A percentile compares a stretch with the other conserved stretches of the same genome.
Evolutionary conservation across 2,888 invertebrate species (phyloP).

Genomic region (Cybosia mesomella): DNA sequence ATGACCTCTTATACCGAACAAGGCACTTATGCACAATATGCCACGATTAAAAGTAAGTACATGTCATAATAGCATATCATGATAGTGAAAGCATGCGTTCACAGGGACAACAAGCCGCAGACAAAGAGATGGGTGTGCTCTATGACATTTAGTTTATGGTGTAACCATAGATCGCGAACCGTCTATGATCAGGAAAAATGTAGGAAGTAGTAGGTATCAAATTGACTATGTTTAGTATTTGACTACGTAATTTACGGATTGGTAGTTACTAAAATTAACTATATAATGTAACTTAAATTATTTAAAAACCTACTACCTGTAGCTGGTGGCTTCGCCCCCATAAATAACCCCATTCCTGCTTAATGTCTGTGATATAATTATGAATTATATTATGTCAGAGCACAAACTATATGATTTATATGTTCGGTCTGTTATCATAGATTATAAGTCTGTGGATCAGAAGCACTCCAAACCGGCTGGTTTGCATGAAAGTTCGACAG

Average conservation of each 20-base stretch:
- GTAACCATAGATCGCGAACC: constrained; percentile 55
- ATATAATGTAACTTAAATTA: no score
- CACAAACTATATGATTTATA: no score
- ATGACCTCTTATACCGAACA: constrained; percentile 50
- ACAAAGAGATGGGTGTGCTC: constrained; percentile 65
- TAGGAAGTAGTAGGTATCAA: constrained; percentile 50
- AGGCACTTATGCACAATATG: constrained; percentile 54
- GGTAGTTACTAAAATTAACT: neutral
- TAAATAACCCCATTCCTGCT: no score
- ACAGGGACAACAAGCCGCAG: constrained; percentile 49
- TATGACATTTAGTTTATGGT: constrained; percentile 61
- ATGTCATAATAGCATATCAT: constrained; percentile 54
- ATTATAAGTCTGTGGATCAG: no score
- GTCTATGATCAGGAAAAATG: constrained; percentile 35
- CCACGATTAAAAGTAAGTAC: constrained; percentile 56
- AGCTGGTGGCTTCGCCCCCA: no score
- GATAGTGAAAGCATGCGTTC: constrained; percentile 53
- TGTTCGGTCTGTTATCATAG: no score
- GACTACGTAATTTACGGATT: constrained; percentile 8
- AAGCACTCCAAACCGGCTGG: no score
- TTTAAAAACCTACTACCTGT: no score
- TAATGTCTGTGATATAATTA: no score
- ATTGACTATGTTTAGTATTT: neutral
- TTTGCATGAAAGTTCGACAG: neutral
- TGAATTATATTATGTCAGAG: no score